A percentile compares a stretch with the other conserved stretches of the same genome.
Evolutionary conservation across 2,888 invertebrate genomes (phyloP).

Genomic region (Eupeodes luniger): DNA sequence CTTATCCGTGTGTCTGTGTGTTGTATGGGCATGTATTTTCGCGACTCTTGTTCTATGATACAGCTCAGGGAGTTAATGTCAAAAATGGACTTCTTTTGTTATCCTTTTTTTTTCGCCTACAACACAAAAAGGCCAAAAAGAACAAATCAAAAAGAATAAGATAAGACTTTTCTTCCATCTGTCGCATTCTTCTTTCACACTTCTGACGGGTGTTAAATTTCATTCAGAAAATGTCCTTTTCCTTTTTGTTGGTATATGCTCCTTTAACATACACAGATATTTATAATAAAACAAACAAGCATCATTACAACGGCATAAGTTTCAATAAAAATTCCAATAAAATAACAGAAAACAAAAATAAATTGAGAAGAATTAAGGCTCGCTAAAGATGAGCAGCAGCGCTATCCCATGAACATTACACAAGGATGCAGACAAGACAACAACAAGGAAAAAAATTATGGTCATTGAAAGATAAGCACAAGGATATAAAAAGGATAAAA

Average conservation of each 20-base stretch:
- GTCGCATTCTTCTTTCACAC: constrained; percentile 25
- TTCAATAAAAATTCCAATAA: constrained; percentile 42
- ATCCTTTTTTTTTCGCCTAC: constrained; percentile 18
- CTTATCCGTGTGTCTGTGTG: neutral
- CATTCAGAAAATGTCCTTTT: constrained; percentile 42
- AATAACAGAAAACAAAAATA: neutral
- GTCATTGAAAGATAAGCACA: constrained; percentile 75
- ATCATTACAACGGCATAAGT: constrained; percentile 45
- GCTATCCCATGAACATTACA: constrained; percentile 1
- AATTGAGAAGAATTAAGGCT: constrained; percentile 21
- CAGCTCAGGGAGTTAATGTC: constrained; percentile 37
- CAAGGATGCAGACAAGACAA: constrained; percentile 11
- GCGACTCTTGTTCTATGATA: constrained; percentile 28
- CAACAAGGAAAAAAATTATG: constrained; percentile 57
- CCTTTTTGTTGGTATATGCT: neutral
- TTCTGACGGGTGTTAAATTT: constrained; percentile 57
- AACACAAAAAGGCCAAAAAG: constrained; percentile 2
- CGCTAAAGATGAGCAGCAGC: constrained; percentile 56
- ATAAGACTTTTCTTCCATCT: constrained; percentile 39
- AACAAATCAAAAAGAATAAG: constrained; percentile 22
- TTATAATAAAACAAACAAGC: constrained; percentile 41
- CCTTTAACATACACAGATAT: neutral
- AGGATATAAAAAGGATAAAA: constrained; percentile 75
- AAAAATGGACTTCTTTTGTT: constrained; percentile 62
- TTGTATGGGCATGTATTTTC: constrained; percentile 14